Percentiles rank a stretch among this genome's conserved stretches.
These are phyloP conservation scores for Tridacna crocea DNA, from an alignment of 2,888 invertebrate species.

Conservation along the genomic window DNA sequence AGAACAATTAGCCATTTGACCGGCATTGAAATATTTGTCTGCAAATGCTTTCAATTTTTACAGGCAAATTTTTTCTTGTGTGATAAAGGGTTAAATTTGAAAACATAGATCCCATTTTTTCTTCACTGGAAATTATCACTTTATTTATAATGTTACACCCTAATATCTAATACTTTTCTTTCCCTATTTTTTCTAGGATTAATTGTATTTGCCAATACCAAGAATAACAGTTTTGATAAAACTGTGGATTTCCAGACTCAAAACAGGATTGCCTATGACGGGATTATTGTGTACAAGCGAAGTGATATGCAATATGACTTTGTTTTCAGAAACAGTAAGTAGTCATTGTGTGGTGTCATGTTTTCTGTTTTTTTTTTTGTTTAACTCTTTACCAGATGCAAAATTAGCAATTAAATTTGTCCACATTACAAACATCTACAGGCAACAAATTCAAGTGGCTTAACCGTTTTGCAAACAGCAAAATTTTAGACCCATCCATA, in stretches of 20 bases:
- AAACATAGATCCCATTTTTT: no score
- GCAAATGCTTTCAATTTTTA: no score
- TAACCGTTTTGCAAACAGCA: neutral
- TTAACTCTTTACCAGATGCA: neutral
- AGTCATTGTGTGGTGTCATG: no score
- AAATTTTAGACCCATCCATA: no score
- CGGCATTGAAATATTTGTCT: no score
- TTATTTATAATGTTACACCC: no score
- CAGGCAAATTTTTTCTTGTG: no score
- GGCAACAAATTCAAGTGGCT: neutral
- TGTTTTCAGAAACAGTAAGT: slow-evolving; percentile 20
- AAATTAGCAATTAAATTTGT: neutral
- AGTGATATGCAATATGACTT: neutral
- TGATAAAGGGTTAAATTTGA: no score
- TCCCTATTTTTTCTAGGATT: neutral
- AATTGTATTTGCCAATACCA: slow-evolving; percentile 3
- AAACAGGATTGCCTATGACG: neutral
- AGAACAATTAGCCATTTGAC: no score
- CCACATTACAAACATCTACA: neutral
- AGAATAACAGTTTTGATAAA: neutral
- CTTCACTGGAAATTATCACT: no score
- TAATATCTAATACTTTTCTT: no score
- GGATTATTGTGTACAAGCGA: slow-evolving; percentile 1
- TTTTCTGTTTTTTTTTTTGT: neutral
- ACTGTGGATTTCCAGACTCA: neutral